Conservation (phyloP, 64 coral and sea anemone species). For the Montipora foliosa region DNA sequence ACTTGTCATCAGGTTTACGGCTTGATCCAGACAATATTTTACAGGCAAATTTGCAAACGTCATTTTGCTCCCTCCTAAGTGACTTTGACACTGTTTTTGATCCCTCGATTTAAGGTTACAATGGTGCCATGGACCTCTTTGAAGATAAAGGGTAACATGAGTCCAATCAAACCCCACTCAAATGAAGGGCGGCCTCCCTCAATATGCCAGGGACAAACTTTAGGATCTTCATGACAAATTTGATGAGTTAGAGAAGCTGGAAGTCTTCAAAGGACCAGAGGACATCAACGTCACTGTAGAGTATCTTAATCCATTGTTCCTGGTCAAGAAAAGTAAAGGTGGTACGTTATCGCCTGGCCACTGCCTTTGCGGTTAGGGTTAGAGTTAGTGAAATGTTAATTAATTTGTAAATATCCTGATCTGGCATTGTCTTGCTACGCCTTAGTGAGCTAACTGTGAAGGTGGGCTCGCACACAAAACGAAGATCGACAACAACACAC, state of each 20-base stretch:
- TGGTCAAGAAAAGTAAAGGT: not conserved
- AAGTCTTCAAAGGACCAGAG: constrained; percentile 16
- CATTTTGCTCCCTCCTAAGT: constrained; percentile 21
- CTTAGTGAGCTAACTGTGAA: too few species aligned
- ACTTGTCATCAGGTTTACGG: not conserved
- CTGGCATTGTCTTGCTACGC: too few species aligned
- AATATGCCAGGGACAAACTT: constrained; percentile 1
- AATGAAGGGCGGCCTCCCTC: not conserved
- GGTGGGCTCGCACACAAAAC: too few species aligned
- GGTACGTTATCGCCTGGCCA: not conserved
- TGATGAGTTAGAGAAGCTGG: constrained; percentile 7
- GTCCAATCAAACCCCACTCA: constrained; percentile 1
- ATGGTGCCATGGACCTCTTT: constrained; percentile 6
- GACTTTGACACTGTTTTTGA: constrained; percentile 25
- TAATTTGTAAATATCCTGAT: too few species aligned
- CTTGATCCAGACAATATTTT: constrained; percentile 14
- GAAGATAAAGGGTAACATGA: constrained; percentile 46
- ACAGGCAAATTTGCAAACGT: not conserved
- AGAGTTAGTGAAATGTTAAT: too few species aligned
- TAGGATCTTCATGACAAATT: not conserved
- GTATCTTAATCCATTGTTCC: too few species aligned
- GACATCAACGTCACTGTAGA: not conserved
- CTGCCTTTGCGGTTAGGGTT: not conserved
- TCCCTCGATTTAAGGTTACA: constrained; percentile 34
- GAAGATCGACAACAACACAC: too few species aligned